Evolutionary conservation across 2,113 vertebrate species (phyloP).

Genomic region (Gnathonemus echidnorhynchus): DNA sequence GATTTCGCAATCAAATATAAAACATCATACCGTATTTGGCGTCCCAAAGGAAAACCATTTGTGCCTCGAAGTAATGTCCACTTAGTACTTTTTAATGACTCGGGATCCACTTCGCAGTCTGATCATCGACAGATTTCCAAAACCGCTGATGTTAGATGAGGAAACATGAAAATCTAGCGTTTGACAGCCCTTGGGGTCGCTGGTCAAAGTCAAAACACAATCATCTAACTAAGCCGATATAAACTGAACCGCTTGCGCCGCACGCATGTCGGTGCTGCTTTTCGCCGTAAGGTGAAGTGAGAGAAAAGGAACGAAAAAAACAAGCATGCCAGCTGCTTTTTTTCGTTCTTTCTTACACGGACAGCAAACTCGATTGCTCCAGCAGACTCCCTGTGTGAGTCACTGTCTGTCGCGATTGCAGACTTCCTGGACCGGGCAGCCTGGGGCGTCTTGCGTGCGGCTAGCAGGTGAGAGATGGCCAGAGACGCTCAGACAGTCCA

Average conservation of each 20-base stretch:
- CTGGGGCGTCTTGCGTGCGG: neutral
- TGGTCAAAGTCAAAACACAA: neutral
- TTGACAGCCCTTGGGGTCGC: neutral
- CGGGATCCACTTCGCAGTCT: neutral
- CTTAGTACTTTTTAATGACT: neutral
- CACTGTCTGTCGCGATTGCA: conserved; percentile 13
- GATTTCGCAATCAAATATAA: neutral
- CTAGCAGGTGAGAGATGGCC: conserved; percentile 3
- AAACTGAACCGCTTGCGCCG: neutral
- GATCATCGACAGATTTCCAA: neutral
- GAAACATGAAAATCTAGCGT: conserved; percentile 2
- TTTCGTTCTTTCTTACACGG: neutral
- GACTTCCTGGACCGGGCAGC: neutral
- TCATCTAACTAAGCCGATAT: neutral
- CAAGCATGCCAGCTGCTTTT: neutral
- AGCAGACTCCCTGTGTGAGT: conserved; percentile 9
- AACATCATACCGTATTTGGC: conserved; percentile 63
- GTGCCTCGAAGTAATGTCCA: conserved; percentile 37
- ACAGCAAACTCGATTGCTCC: conserved; percentile 1
- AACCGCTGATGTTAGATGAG: neutral
- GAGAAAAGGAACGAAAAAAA: neutral
- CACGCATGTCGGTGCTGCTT: neutral
- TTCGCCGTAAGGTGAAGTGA: neutral
- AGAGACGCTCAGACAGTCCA: neutral
- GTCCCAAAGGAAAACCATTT: conserved; percentile 73